These are phyloP conservation scores for Toxostoma redivivum DNA, from an alignment of 2,113 vertebrate species.

Conservation along the genomic window DNA sequence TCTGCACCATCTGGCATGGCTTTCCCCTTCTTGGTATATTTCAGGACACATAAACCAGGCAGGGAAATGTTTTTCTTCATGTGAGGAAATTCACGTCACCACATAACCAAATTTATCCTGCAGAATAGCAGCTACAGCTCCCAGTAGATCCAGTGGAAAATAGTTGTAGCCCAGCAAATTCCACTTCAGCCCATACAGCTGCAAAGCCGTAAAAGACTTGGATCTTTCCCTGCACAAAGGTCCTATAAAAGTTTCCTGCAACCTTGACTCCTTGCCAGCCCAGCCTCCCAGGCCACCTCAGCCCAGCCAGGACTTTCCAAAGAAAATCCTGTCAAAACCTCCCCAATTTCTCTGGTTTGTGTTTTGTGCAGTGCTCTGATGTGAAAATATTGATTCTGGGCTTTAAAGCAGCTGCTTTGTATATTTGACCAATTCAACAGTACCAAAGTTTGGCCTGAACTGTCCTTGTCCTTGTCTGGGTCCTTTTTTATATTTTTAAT, in stretches of 20 bases:
- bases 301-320: neutral
- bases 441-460: neutral
- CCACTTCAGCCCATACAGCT: neutral
- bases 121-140: neutral
- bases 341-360: neutral
- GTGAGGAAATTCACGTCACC: neutral
- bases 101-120: neutral
- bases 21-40: neutral
- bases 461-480: neutral
- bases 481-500: conserved; percentile 15
- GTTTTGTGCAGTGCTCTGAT: neutral
- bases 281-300: neutral
- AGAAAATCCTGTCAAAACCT: conserved; percentile 1
- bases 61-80: neutral
- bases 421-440: neutral
- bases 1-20: neutral
- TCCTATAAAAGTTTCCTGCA: conserved; percentile 3
- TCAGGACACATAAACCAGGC: neutral
- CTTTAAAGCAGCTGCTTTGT: neutral
- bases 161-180: neutral
- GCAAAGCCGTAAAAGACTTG: neutral
- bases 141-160: conserved; percentile 19
- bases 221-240: neutral
- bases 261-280: neutral
- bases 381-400: conserved; percentile 52